Evolutionary conservation across 2,888 invertebrate genomes (phyloP).

Genomic region (Drosophila kanekoi): DNA sequence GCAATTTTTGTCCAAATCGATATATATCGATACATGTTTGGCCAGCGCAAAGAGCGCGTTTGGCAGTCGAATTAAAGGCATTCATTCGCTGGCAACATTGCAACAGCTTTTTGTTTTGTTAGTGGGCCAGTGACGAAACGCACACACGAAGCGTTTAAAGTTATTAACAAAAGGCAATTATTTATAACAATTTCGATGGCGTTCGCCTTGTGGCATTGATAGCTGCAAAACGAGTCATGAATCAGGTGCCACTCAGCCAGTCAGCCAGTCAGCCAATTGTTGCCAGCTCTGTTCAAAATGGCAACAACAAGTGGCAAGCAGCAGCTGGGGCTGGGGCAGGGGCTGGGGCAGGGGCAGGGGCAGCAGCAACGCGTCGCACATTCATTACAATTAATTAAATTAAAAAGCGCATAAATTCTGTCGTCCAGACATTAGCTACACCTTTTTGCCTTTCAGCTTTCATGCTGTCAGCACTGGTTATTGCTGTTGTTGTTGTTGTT

Average conservation of each 20-base stretch:
- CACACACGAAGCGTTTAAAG: constrained; percentile 55
- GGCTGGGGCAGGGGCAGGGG: constrained; percentile 3
- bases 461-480: constrained; percentile 32
- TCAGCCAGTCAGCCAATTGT: constrained; percentile 44
- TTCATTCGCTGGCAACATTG: constrained; percentile 32
- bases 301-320: constrained; percentile 28
- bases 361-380: constrained; percentile 43
- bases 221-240: constrained; percentile 61
- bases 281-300: constrained; percentile 48
- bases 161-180: constrained; percentile 76
- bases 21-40: constrained; percentile 12
- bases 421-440: constrained; percentile 43
- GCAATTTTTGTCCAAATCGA: neutral
- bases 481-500: neutral
- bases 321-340: neutral
- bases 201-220: constrained; percentile 63
- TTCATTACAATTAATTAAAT: constrained; percentile 72
- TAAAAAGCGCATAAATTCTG: constrained; percentile 67
- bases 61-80: constrained; percentile 38
- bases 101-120: constrained; percentile 32
- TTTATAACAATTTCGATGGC: constrained; percentile 73
- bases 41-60: constrained; percentile 25
- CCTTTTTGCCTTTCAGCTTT: constrained; percentile 46
- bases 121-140: constrained; percentile 57
- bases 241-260: constrained; percentile 44